These are phyloP conservation scores for Megaustenia siamemsis DNA, from an alignment of 2,888 invertebrate species.

Conservation along the genomic window DNA sequence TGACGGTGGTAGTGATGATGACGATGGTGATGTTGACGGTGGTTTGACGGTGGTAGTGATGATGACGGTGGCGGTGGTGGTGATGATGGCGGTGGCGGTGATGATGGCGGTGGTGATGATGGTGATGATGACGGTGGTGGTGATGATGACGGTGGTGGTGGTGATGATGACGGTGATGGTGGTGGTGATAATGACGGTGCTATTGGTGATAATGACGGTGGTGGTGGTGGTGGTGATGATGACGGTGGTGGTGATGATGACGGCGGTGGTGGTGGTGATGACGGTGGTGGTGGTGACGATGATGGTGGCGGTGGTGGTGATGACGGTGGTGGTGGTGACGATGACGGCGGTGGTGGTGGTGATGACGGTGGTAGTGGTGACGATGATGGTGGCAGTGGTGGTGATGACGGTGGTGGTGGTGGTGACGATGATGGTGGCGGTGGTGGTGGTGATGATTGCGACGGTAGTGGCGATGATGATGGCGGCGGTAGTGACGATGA, in stretches of 20 bases:
- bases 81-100: constrained; percentile 8
- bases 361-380: constrained; percentile 33
- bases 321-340: constrained; percentile 16
- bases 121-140: too few species aligned
- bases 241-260: too few species aligned
- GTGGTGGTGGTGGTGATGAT: too few species aligned
- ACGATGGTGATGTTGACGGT: not conserved
- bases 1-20: not conserved
- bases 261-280: too few species aligned
- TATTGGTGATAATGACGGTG: too few species aligned
- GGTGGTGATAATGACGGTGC: too few species aligned
- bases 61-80: not conserved
- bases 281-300: not conserved
- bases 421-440: not conserved
- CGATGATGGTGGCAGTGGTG: not conserved
- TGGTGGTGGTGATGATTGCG: too few species aligned
- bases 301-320: constrained; percentile 15
- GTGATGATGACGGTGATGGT: too few species aligned
- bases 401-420: not conserved
- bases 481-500: constrained; percentile 5
- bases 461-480: not conserved
- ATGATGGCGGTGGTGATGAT: constrained; percentile 4
- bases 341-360: constrained; percentile 29
- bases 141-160: too few species aligned
- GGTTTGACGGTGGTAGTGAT: not conserved